Conservation (phyloP, 1,140 invertebrate species). For the Parasteatoda tepidariorum region DNA sequence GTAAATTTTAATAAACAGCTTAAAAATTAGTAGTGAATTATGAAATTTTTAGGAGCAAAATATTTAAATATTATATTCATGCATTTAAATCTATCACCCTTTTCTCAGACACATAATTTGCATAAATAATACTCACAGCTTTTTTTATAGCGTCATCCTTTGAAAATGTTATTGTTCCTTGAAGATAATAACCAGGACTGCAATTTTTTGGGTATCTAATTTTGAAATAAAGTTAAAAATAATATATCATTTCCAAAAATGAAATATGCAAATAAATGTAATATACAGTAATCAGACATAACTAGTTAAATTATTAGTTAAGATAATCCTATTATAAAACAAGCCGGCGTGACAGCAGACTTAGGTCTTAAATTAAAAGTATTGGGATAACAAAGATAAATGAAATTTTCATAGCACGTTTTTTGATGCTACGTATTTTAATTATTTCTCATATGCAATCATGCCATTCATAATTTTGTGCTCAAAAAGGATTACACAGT, state of each 20-base stretch:
- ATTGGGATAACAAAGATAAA: not conserved
- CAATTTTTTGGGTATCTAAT: constrained; percentile 49
- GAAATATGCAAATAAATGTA: not conserved
- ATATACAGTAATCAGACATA: not conserved
- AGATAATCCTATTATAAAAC: not conserved
- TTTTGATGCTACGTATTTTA: too few relatives aligned
- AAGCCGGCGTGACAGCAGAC: not conserved
- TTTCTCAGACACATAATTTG: too few relatives aligned
- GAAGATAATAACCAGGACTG: constrained; percentile 70
- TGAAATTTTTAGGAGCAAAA: too few relatives aligned
- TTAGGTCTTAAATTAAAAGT: not conserved
- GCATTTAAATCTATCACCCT: too few relatives aligned
- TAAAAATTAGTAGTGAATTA: too few relatives aligned
- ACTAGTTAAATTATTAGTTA: not conserved
- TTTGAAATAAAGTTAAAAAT: not conserved
- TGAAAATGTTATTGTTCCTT: constrained; percentile 81
- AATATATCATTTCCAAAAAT: not conserved
- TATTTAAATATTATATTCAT: too few relatives aligned
- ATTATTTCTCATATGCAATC: too few relatives aligned
- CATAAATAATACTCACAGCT: constrained; percentile 69
- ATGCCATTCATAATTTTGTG: too few relatives aligned
- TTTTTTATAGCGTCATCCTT: constrained; percentile 88
- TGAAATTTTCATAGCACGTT: too few relatives aligned
- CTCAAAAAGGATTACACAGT: too few relatives aligned
- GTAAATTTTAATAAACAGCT: too few relatives aligned